phyloP scores from a whole-genome alignment of 2,888 invertebrate species.

The Phlogophora meticulosa region DNA sequence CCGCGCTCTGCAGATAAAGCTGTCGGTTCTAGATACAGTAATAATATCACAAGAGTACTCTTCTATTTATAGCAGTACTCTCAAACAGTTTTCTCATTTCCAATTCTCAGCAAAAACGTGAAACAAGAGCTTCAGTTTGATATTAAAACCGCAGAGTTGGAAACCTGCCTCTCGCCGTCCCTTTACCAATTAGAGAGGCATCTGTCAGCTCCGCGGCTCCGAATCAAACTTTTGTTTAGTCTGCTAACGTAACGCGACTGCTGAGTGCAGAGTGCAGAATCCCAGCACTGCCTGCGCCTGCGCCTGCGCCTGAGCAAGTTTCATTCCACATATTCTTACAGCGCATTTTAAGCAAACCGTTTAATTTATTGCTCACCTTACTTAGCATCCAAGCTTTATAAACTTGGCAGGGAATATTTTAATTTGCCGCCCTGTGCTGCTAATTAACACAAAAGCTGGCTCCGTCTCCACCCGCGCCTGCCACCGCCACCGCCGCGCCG shows the following conservation, averaged over 20 bases:
- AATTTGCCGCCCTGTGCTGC: neutral
- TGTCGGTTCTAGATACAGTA: constrained; percentile 6
- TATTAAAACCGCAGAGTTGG: constrained; percentile 31
- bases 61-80: neutral
- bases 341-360: neutral
- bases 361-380: neutral
- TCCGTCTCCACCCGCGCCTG: neutral
- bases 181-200: constrained; percentile 27
- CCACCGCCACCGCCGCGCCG: too few species aligned
- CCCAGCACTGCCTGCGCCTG: too few species aligned
- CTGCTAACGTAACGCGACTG: constrained; percentile 26
- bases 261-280: constrained; percentile 25
- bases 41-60: neutral
- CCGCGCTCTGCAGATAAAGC: too few species aligned
- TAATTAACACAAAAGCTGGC: constrained; percentile 4
- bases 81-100: constrained; percentile 15
- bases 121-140: constrained; percentile 17
- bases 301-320: too few species aligned
- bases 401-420: neutral
- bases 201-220: constrained; percentile 12
- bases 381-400: constrained; percentile 3
- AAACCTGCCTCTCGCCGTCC: constrained; percentile 1
- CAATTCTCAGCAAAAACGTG: constrained; percentile 14
- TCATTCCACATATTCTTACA: too few species aligned
- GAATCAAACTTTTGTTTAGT: constrained; percentile 36